Percentiles rank a stretch among this genome's conserved stretches.
These are phyloP conservation scores for Parnassius mnemosyne DNA, from an alignment of 2,888 invertebrate genomes.

Conservation along the genomic window DNA sequence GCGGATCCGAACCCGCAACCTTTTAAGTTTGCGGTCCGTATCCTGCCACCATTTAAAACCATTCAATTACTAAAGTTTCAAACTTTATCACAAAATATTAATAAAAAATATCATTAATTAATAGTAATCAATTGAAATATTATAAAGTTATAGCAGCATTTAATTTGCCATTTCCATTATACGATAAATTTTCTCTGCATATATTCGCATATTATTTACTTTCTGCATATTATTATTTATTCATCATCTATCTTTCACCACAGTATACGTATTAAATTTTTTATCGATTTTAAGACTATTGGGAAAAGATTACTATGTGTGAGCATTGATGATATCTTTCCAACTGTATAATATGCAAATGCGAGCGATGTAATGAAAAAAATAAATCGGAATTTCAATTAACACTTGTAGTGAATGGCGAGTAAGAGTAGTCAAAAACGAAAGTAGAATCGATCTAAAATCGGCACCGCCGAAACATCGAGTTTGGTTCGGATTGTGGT, in stretches of 20 bases:
- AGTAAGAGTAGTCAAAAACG: conserved; percentile 79
- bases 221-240: background rate
- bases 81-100: no score
- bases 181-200: no score
- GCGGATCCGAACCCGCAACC: no score
- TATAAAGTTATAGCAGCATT: no score
- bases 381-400: conserved; percentile 62
- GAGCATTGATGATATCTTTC: conserved; percentile 29
- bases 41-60: no score
- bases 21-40: no score
- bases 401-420: conserved; percentile 56
- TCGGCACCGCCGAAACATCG: conserved; percentile 72
- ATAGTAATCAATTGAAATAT: no score
- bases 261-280: background rate
- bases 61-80: no score
- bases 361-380: conserved; percentile 32
- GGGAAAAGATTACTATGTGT: background rate
- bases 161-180: no score
- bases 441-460: conserved; percentile 79
- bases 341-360: conserved; percentile 28
- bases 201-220: no score
- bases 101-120: no score
- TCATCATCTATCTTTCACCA: background rate
- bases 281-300: background rate
- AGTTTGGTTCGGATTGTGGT: conserved; percentile 64